These are phyloP conservation scores for Megaustenia siamemsis DNA, from an alignment of 2,888 invertebrate genomes.

Conservation along the genomic window DNA sequence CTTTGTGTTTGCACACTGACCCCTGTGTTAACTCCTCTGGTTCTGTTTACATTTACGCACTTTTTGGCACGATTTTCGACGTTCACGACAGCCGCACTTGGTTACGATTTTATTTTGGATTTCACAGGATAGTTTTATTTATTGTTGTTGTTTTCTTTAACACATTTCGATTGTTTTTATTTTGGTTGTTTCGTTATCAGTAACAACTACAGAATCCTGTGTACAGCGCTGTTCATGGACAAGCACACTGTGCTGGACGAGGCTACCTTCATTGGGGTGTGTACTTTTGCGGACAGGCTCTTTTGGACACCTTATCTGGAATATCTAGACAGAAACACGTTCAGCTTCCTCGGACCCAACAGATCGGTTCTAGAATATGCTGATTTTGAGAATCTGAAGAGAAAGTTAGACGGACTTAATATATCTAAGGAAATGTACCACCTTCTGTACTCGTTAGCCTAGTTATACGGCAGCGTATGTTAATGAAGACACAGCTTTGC, in stretches of 20 bases:
- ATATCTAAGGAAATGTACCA: conserved; percentile 23
- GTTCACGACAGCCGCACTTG: no score
- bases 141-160: no score
- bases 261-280: conserved; percentile 26
- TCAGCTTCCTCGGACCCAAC: conserved; percentile 19
- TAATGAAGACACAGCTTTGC: no score
- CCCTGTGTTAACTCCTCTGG: no score
- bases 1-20: no score
- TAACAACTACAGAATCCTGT: conserved; percentile 5
- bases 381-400: conserved; percentile 32
- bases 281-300: conserved; percentile 34
- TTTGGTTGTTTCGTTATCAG: conserved; percentile 2
- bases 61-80: no score
- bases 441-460: conserved; percentile 37
- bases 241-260: conserved; percentile 3
- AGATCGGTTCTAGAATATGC: conserved; percentile 36
- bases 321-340: conserved; percentile 25
- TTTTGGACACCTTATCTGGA: conserved; percentile 43
- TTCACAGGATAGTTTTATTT: no score
- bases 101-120: no score
- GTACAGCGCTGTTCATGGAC: conserved; percentile 33
- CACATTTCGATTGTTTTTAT: no score
- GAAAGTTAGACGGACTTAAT: conserved; percentile 11
- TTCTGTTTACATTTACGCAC: no score
- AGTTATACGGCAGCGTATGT: no score